Evolutionary conservation across 2,888 invertebrate genomes (phyloP), one percentile per base, ranked within the genome.

Genomic region (Ochropacha duplaris): DNA sequence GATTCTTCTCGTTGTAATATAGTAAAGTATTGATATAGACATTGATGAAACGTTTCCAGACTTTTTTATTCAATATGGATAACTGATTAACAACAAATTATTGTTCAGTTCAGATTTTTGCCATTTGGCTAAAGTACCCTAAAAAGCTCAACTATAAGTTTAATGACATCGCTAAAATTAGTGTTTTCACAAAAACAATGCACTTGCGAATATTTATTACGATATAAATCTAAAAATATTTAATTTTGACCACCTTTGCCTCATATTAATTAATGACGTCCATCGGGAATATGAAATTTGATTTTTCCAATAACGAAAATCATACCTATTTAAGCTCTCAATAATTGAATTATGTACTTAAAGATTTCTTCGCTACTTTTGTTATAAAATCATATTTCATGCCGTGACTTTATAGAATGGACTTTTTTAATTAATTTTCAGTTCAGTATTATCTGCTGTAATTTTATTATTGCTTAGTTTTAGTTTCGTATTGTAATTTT

Each of bases 311-410:
- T 14, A 4, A 51, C 5, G 14, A 34, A 31, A 52, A 52, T 31
- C 12, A 5, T 8, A n/a, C n/a, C n/a, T n/a, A 52, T 52, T 19
- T 19, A 34, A 19, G 31, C 34, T 52, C 52, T 31, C 34, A 51
- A 12, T 52, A 19, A 52, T 52, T 52, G 31, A 31, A 24, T 24
- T 22, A 31, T 34, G 52, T 52, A 31, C 52, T 34, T 12, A 52
- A 31, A 52, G 31, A 28, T 52, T 31, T 34, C 22, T 51, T 52
- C 31, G 31, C 52, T 19, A 52, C 52, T 31, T 31, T 52, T 52
- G 16, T 50, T 34, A 52, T 31, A 31, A 19, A 34, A 51, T 31
- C 5, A 51, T 51, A 31, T 50, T 50, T 24, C 22, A n/a, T 52
- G 11, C 52, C 19, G 4, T 4, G 31, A 34, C 22, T 52, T 22